Evolutionary conservation across 1,140 invertebrate genomes (phyloP), one percentile per base, ranked within the genome.

Genomic region (Lanistes nyassanus): DNA sequence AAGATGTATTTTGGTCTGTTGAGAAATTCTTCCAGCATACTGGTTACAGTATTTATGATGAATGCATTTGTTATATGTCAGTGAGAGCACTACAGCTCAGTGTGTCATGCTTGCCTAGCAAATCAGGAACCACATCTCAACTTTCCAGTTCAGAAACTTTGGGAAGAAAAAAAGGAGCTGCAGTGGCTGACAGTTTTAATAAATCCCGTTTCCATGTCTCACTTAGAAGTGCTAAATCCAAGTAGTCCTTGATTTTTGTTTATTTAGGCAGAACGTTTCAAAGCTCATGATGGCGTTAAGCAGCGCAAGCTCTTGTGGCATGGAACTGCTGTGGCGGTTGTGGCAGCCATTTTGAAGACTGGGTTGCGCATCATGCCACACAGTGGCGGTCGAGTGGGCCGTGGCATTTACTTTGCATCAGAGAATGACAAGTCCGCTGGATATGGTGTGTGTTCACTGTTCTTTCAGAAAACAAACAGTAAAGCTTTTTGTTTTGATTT

Each of bases 341-440:
- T 91, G 37, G 89, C 88, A 9, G 90, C 90, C 74, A 91, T 91
- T 67, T 84, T 91, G 70, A 90, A 90, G 70, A 85, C 85, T 71
- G 90, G 90, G 13, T 82, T 91, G 6, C 83, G 90, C 36, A 91
- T 91, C 67, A 90, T 91, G 90, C 90, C 90, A 11, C 90, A 91
- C 82, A 90, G 89, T 81, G 90, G 90, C 9, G 90, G 90, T 0
- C 70, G 89, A 21, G 90, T 91, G 7, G 90, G 90, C 9, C 82
- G 79, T 55, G 90, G 90, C n/a, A 90, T 91, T 65, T 91, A 91
- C 79, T 90, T 90, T 83, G 90, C 90, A 11, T 90, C 90, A 19
- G 90, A 90, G 78, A 85, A 88, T 74, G 75, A 78, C 34, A 90
- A 90, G 80, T 90, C 89, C 51, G 84, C 87, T 65, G 83, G 85